A percentile compares a stretch with the other conserved stretches of the same genome.
Conservation (phyloP, 2,797 vertebrate species). For the Sebastes trivittatus region DNA sequence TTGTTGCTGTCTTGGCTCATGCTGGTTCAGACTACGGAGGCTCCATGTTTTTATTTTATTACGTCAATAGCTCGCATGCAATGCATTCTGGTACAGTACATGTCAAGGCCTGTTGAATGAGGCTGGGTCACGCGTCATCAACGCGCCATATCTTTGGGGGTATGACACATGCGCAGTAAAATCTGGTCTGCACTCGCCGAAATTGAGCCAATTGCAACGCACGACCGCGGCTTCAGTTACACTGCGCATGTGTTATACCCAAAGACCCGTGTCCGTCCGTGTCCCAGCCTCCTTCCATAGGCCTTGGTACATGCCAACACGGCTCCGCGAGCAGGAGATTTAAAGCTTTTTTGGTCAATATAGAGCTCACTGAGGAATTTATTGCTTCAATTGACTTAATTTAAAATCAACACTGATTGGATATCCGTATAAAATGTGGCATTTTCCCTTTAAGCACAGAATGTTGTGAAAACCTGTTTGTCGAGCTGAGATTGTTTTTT, state of each 20-base stretch:
- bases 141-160: too few relatives aligned
- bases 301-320: background rate
- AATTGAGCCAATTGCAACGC: too few relatives aligned
- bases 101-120: too few relatives aligned
- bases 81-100: background rate
- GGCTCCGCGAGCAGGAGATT: background rate
- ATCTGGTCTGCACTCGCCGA: too few relatives aligned
- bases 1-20: background rate
- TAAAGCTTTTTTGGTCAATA: background rate
- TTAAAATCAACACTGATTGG: background rate
- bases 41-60: background rate
- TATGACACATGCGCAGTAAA: too few relatives aligned
- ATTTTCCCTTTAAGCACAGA: constrained; percentile 35
- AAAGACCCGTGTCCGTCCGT: too few relatives aligned
- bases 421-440: background rate
- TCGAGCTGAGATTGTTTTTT: constrained; percentile 29
- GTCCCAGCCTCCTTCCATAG: too few relatives aligned
- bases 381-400: background rate
- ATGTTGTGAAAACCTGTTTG: constrained; percentile 50
- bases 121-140: too few relatives aligned
- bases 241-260: too few relatives aligned
- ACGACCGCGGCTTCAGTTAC: too few relatives aligned
- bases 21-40: background rate
- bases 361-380: background rate
- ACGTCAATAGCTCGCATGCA: background rate